phyloP scores from a whole-genome alignment of 2,888 invertebrate genomes.

The Bibio marci region DNA sequence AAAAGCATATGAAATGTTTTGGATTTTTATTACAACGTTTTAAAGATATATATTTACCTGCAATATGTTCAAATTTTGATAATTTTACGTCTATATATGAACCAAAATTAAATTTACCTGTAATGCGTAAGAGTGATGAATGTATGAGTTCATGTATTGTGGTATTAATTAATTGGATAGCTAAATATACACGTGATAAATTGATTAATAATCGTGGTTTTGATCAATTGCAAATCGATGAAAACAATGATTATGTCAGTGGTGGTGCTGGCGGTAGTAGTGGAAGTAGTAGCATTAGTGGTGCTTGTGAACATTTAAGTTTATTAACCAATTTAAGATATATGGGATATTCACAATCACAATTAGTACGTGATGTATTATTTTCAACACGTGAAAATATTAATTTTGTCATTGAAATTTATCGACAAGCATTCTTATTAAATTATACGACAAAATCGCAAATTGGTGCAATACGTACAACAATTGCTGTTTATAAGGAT shows the following conservation, averaged over 20 bases:
- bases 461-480: constrained; percentile 71
- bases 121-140: constrained; percentile 50
- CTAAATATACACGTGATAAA: constrained; percentile 63
- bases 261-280: no score
- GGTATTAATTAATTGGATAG: constrained; percentile 77
- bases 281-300: constrained; percentile 6
- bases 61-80: constrained; percentile 79
- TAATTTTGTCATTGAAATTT: constrained; percentile 86
- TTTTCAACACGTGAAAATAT: constrained; percentile 79
- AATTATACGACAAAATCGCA: constrained; percentile 56
- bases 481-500: constrained; percentile 85
- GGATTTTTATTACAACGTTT: constrained; percentile 84
- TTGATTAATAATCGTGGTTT: constrained; percentile 16
- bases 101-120: constrained; percentile 65
- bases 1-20: constrained; percentile 69
- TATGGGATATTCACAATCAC: constrained; percentile 23
- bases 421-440: constrained; percentile 81
- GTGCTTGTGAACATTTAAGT: constrained; percentile 19
- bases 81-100: constrained; percentile 63
- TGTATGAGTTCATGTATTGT: constrained; percentile 57
- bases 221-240: constrained; percentile 24
- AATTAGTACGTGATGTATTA: constrained; percentile 72
- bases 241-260: constrained; percentile 3
- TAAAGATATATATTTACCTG: constrained; percentile 73
- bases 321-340: constrained; percentile 13